These are phyloP conservation scores for Herminia tarsipennalis DNA, from an alignment of 2,888 invertebrate genomes.

Conservation along the genomic window DNA sequence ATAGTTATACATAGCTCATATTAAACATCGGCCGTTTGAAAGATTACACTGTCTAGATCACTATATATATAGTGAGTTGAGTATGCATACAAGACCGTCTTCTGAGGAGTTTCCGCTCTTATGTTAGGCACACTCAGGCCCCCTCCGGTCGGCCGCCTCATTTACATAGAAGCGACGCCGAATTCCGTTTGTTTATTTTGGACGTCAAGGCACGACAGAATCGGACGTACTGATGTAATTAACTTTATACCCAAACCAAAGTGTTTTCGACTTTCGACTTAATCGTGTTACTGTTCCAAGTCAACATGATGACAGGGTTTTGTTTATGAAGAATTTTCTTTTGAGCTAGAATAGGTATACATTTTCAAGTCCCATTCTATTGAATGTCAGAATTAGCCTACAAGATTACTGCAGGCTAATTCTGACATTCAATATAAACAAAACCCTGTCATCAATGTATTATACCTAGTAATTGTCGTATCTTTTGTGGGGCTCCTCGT, in stretches of 20 bases:
- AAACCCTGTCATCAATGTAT: too few relatives aligned
- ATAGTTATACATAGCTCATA: not conserved
- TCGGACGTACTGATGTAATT: conserved; percentile 59
- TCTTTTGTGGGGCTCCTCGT: too few relatives aligned
- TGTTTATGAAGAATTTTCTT: not conserved
- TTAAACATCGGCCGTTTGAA: conserved; percentile 2
- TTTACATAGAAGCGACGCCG: conserved; percentile 54
- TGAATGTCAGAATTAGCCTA: too few relatives aligned
- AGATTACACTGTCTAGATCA: conserved; percentile 4
- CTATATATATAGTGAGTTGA: not conserved
- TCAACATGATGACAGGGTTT: conserved; percentile 5
- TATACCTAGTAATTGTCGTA: too few relatives aligned
- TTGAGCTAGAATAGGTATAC: too few relatives aligned
- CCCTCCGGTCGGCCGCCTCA: conserved; percentile 35
- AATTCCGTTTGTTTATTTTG: conserved; percentile 48
- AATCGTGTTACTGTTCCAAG: conserved; percentile 41
- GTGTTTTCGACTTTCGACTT: conserved; percentile 43
- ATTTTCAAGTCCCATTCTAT: too few relatives aligned
- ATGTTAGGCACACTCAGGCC: conserved; percentile 17
- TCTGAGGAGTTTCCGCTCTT: conserved; percentile 33
- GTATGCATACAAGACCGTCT: conserved; percentile 4
- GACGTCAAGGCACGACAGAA: conserved; percentile 44
- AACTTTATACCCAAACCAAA: conserved; percentile 63
- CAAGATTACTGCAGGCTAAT: too few relatives aligned
- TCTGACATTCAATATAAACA: too few relatives aligned